Conservation (phyloP, 2,888 invertebrate species). For the Thera obeliscata region DNA sequence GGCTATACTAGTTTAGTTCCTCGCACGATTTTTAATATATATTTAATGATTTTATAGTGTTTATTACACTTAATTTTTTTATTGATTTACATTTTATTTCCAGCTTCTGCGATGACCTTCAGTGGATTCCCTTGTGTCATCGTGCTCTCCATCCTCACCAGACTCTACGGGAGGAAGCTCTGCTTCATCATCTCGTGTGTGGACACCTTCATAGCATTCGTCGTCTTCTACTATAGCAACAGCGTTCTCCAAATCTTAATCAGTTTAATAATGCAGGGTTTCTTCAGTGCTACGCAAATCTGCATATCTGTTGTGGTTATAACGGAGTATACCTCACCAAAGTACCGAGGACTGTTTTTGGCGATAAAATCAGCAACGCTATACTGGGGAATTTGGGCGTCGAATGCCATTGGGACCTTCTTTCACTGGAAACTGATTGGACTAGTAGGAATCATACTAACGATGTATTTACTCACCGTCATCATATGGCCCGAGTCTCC, state of each 20-base stretch:
- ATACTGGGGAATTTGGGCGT: constrained; percentile 50
- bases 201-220: constrained; percentile 38
- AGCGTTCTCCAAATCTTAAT: constrained; percentile 45
- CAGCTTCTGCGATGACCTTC: constrained; percentile 33
- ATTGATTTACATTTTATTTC: constrained; percentile 10
- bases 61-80: too few species aligned
- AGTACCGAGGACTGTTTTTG: constrained; percentile 51
- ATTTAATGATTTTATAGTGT: too few species aligned
- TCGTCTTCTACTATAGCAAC: constrained; percentile 44
- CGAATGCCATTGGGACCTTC: constrained; percentile 52
- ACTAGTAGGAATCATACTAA: constrained; percentile 38
- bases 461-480: constrained; percentile 35
- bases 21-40: not conserved
- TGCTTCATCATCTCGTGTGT: constrained; percentile 24
- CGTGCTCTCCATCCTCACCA: constrained; percentile 41
- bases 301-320: constrained; percentile 41
- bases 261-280: constrained; percentile 45
- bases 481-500: constrained; percentile 54
- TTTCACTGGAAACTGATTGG: constrained; percentile 50
- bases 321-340: constrained; percentile 52
- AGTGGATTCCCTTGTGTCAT: constrained; percentile 48
- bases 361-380: constrained; percentile 47
- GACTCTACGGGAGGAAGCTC: constrained; percentile 43
- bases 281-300: constrained; percentile 46
- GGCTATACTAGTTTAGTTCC: not conserved